A percentile compares a stretch with the other conserved stretches of the same genome.
Evolutionary conservation across 2,113 vertebrate genomes (phyloP).

Genomic region (Leptosomus discolor): DNA sequence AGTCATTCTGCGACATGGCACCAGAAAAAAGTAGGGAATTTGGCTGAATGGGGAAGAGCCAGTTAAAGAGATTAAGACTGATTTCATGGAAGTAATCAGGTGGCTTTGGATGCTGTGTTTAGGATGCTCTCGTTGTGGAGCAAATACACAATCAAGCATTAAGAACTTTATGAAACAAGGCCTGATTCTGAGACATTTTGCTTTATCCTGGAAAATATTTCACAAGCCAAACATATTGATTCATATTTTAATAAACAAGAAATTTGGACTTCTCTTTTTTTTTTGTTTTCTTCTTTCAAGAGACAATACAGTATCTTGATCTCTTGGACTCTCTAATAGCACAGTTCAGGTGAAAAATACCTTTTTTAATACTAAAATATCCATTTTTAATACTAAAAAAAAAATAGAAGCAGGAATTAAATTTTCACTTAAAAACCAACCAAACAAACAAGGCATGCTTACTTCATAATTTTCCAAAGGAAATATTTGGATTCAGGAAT

Average conservation of each 20-base stretch:
- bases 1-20: background rate
- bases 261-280: background rate
- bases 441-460: background rate
- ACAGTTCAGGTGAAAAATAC: background rate
- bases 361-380: background rate
- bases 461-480: background rate
- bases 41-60: background rate
- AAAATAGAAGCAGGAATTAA: background rate
- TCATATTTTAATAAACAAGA: background rate
- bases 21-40: background rate
- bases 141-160: background rate
- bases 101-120: background rate
- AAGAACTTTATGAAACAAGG: background rate
- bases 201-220: background rate
- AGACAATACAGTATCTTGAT: background rate
- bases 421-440: background rate
- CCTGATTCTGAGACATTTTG: background rate
- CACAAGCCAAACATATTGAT: slow-evolving; percentile 6
- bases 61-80: background rate
- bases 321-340: background rate
- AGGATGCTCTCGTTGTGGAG: background rate
- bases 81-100: background rate
- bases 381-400: background rate
- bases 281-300: background rate
- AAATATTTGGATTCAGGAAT: background rate